These are phyloP conservation scores for Tipula lateralis DNA, from an alignment of 2,888 invertebrate genomes.

Conservation along the genomic window DNA sequence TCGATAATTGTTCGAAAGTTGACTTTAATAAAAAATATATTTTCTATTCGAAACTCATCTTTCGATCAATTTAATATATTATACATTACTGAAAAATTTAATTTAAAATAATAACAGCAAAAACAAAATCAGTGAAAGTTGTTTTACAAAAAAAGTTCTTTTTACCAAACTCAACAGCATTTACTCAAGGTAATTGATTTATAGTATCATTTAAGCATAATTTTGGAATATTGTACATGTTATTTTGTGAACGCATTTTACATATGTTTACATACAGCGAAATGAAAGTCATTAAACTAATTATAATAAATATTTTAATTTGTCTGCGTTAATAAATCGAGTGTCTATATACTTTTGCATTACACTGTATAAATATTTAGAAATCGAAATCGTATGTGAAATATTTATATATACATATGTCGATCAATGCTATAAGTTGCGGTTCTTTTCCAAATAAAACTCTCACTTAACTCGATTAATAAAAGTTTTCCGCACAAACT, in stretches of 20 bases:
- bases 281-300: not conserved
- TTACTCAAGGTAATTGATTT: not conserved
- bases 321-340: not conserved
- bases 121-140: not conserved
- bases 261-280: not conserved
- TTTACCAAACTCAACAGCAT: not conserved
- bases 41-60: too few relatives aligned
- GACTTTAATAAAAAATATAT: too few relatives aligned
- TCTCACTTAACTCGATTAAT: not conserved
- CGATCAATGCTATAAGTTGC: not conserved
- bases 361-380: not conserved
- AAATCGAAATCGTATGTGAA: not conserved
- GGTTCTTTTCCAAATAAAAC: not conserved
- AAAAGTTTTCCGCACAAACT: not conserved
- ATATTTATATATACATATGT: not conserved
- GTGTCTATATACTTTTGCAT: not conserved
- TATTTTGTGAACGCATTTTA: not conserved
- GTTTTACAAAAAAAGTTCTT: not conserved
- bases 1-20: too few relatives aligned
- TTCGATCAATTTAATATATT: too few relatives aligned
- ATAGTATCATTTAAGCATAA: not conserved
- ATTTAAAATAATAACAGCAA: not conserved
- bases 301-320: not conserved
- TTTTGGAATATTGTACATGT: not conserved
- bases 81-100: not conserved